phyloP scores from a whole-genome alignment of 1,140 invertebrate species.

The Penaeus japonicus region DNA sequence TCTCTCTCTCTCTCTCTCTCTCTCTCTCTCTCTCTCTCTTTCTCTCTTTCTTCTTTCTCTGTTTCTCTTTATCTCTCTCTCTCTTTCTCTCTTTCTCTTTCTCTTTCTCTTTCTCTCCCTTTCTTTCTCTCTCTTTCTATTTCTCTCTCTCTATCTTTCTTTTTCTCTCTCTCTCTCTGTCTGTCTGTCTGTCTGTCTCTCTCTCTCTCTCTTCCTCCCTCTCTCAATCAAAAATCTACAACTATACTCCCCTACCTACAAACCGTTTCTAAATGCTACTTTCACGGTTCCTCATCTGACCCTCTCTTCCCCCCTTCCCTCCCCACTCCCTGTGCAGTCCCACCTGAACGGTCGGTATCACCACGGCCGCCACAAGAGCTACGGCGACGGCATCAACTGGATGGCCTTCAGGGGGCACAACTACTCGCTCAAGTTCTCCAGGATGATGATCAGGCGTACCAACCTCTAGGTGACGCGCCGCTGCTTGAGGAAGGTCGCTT shows the following conservation, averaged over 20 bases:
- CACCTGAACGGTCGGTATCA: slow-evolving; percentile 63
- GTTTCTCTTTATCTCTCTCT: not conserved
- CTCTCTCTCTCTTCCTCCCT: not conserved
- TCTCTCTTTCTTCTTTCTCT: not conserved
- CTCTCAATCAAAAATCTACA: too few relatives aligned
- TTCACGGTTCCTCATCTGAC: not conserved
- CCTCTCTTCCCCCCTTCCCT: not conserved
- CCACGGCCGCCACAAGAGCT: slow-evolving; percentile 60
- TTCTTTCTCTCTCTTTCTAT: not conserved
- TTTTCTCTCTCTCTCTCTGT: not conserved
- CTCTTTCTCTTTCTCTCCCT: not conserved
- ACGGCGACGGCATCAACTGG: slow-evolving; percentile 64
- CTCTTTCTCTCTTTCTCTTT: not conserved
- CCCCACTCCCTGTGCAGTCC: slow-evolving; percentile 33
- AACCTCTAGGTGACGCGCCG: slow-evolving; percentile 10
- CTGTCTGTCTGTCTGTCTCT: not conserved
- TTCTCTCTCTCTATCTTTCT: not conserved
- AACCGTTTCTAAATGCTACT: too few relatives aligned
- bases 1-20: too few relatives aligned
- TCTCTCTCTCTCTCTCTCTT: too few relatives aligned
- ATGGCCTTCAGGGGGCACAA: slow-evolving; percentile 63
- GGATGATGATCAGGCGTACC: slow-evolving; percentile 64
- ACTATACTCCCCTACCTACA: too few relatives aligned
- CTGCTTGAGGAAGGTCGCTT: not conserved
- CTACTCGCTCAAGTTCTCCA: slow-evolving; percentile 63